A percentile compares a stretch with the other conserved stretches of the same genome.
phyloP scores from a whole-genome alignment of 2,113 vertebrate genomes.

The Hypocryptadius cinnamomeus region DNA sequence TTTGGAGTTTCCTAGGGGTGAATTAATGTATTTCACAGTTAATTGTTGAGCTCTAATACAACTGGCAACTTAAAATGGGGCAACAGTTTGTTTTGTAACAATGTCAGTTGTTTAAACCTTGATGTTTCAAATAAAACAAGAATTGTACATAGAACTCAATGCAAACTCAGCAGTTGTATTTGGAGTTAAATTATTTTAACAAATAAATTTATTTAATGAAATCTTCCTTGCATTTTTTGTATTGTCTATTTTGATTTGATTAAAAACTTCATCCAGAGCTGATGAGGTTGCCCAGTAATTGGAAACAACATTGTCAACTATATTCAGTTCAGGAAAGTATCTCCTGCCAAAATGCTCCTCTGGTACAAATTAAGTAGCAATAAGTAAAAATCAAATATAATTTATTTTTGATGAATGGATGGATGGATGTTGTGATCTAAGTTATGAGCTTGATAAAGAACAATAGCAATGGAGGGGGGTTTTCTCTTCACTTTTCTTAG shows the following conservation, averaged over 20 bases:
- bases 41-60: slow-evolving; percentile 74
- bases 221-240: slow-evolving; percentile 12
- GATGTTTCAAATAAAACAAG: slow-evolving; percentile 75
- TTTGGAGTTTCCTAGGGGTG: slow-evolving; percentile 72
- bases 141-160: slow-evolving; percentile 79
- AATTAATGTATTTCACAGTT: slow-evolving; percentile 70
- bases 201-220: slow-evolving; percentile 89
- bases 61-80: slow-evolving; percentile 72
- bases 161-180: slow-evolving; percentile 82
- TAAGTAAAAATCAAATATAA: neutral
- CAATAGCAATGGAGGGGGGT: rapidly evolving
- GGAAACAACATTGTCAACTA: neutral
- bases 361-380: neutral
- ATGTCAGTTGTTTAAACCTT: slow-evolving; percentile 76
- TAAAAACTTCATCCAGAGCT: neutral
- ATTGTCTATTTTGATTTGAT: neutral
- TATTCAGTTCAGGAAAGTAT: neutral
- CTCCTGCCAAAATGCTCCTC: neutral
- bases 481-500: neutral
- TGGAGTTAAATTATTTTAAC: slow-evolving; percentile 87
- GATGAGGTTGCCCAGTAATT: neutral
- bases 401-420: neutral
- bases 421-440: neutral
- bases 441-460: neutral
- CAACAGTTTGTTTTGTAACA: slow-evolving; percentile 74